Evolutionary conservation across 2,113 vertebrate genomes (phyloP), one percentile per base, ranked within the genome.

Genomic region (Brienomyrus longianalis): DNA sequence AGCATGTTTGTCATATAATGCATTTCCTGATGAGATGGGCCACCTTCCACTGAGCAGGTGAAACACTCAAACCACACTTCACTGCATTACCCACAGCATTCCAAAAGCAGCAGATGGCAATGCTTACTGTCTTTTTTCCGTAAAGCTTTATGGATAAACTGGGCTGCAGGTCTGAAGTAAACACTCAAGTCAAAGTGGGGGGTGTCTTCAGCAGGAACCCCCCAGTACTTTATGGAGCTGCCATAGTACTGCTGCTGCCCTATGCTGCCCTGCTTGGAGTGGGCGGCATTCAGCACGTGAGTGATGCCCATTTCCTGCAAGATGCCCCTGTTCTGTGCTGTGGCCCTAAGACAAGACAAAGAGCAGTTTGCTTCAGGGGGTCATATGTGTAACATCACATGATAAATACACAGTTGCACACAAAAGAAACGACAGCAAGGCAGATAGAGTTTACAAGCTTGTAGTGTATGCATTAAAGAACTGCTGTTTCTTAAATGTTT

Each of bases 171-270:
- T 91, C 91, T 94, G 56, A 97, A 95, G 93, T 96, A 93, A 23
- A 92, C 91, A 70, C 95, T 95, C 62, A 97, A 94, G 90, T 97
- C 95, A 92, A 96, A 97, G 74, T 92, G 91, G 5, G 95, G 93
- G 5, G 96, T 96, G 90, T 97, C 96, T 59, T 97, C 96, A 19
- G 95, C 96, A 52, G 95, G 94, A 91, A 97, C 95, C 15, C 96
- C 96, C 19, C 92, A 95, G 93, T 97, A 97, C 91, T 95, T 88
- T 83, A 95, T 96, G 11, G 93, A 93, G 5, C 94, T 92, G 90
- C 97, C 97, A 0, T 99, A 99, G 88, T 97, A 99, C 86, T 96
- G 95, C 90, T 98, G 96, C 86, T 97, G 94, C 9, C 97, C 97
- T 0, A 98, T 96, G 94, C 97, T 97, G 91, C 96, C 98, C 17